phyloP scores from a whole-genome alignment of 2,113 vertebrate genomes.

The Meleagris gallopavo region DNA sequence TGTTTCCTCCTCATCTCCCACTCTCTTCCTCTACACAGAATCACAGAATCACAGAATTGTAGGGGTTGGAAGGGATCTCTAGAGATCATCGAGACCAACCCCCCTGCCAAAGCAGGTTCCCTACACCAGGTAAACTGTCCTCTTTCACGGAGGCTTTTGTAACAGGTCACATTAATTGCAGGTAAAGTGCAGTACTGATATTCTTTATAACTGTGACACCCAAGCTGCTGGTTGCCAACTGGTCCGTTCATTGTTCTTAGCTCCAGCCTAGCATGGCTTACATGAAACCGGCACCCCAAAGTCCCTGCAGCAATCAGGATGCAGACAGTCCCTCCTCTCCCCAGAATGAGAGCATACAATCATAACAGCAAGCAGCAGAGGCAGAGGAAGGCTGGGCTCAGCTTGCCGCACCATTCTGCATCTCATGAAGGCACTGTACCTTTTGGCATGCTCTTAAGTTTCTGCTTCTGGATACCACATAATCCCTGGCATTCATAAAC shows the following conservation, averaged over 20 bases:
- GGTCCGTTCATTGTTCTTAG: not conserved
- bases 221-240: not conserved
- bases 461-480: not conserved
- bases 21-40: not conserved
- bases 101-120: no score
- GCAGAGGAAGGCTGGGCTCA: not conserved
- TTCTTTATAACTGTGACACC: not conserved
- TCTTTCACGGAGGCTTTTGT: not conserved
- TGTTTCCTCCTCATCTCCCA: not conserved
- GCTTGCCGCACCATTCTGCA: not conserved
- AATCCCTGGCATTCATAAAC: not conserved
- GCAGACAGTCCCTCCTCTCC: not conserved
- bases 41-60: no score
- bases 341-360: not conserved
- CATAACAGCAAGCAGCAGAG: not conserved
- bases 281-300: not conserved
- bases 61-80: no score
- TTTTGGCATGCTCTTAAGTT: not conserved
- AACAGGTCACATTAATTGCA: not conserved
- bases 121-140: no score
- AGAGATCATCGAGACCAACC: no score
- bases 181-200: not conserved
- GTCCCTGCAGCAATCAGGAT: not conserved
- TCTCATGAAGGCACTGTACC: not conserved
- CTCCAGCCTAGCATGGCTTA: not conserved